Conservation (phyloP, 1,140 invertebrate species). For the Pachypeltis micranthus region DNA sequence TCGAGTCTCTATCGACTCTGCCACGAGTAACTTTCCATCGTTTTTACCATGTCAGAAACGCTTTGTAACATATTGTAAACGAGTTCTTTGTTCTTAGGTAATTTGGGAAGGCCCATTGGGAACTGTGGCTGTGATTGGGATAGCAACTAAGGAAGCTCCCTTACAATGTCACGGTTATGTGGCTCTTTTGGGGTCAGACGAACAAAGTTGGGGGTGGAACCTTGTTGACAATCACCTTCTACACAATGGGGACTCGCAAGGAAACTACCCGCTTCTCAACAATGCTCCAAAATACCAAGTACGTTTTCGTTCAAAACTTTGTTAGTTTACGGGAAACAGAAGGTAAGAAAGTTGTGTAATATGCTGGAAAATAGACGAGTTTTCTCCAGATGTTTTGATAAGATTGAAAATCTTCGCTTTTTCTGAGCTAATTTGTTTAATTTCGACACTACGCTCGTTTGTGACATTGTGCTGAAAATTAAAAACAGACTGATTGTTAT, state of each 20-base stretch:
- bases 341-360: too few species aligned
- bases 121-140: slow-evolving; percentile 87
- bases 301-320: slow-evolving; percentile 26
- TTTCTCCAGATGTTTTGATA: slow-evolving; percentile 17
- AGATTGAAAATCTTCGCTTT: slow-evolving; percentile 15
- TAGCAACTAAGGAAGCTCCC: slow-evolving; percentile 87
- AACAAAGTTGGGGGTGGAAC: slow-evolving; percentile 99
- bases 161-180: slow-evolving; percentile 89
- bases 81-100: too few species aligned
- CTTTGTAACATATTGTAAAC: too few species aligned
- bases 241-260: slow-evolving; percentile 92
- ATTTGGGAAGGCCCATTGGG: slow-evolving; percentile 98
- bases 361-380: too few species aligned
- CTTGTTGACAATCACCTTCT: slow-evolving; percentile 93
- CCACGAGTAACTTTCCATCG: too few species aligned
- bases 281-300: slow-evolving; percentile 98
- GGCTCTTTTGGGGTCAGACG: slow-evolving; percentile 84
- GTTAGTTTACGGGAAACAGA: background rate
- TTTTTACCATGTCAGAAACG: too few species aligned
- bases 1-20: too few species aligned
- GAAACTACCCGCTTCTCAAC: slow-evolving; percentile 88
- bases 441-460: background rate
- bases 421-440: slow-evolving; percentile 11
- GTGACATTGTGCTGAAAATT: too few species aligned
- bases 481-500: too few species aligned